A percentile compares a stretch with the other conserved stretches of the same genome.
phyloP scores from a whole-genome alignment of 2,797 vertebrate genomes.

The Craterocephalus amniculus region DNA sequence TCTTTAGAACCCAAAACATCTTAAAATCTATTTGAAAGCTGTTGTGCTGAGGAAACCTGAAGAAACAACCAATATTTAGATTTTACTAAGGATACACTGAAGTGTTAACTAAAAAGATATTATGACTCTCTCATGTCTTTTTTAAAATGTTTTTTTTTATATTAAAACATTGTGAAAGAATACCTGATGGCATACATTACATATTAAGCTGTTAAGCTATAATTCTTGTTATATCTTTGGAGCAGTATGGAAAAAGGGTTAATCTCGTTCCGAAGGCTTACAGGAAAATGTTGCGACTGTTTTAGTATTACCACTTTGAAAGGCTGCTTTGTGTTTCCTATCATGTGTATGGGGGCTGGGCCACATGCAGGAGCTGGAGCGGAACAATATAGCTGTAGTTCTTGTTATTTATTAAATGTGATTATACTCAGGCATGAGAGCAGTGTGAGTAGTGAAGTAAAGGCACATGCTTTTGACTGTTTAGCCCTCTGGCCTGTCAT shows the following conservation, averaged over 20 bases:
- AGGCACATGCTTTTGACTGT: conserved; percentile 53
- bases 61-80: conserved; percentile 10
- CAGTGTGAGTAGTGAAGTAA: conserved; percentile 40
- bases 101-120: background rate
- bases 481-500: conserved; percentile 28
- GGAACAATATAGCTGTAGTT: conserved; percentile 67
- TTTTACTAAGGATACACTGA: background rate
- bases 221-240: conserved; percentile 30
- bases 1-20: conserved; percentile 48
- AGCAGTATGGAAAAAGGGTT: conserved; percentile 11
- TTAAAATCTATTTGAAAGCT: conserved; percentile 13
- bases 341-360: conserved; percentile 49
- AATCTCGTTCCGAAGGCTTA: conserved; percentile 19
- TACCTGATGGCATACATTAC: conserved; percentile 4
- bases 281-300: conserved; percentile 37
- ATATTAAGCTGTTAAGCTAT: conserved; percentile 7
- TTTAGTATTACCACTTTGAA: conserved; percentile 54
- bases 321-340: conserved; percentile 60
- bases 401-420: conserved; percentile 68
- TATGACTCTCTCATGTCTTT: background rate
- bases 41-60: background rate
- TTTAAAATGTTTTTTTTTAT: too few relatives aligned
- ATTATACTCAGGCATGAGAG: conserved; percentile 65
- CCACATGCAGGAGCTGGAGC: conserved; percentile 38
- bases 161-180: conserved; percentile 1